phyloP scores from a whole-genome alignment of 1,140 invertebrate species.

The Drosophila littoralis region DNA sequence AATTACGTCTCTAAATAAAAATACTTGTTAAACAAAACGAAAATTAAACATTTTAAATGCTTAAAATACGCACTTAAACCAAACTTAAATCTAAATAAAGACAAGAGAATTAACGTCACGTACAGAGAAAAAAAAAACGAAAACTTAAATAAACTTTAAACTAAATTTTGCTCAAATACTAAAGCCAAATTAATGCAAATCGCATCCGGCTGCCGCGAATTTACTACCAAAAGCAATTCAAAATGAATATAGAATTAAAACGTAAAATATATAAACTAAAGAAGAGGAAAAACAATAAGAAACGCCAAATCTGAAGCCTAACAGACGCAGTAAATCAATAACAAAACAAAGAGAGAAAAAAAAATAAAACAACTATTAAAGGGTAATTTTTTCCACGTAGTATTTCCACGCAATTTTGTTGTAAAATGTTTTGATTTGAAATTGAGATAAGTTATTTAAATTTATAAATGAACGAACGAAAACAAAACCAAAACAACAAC shows the following conservation, averaged over 20 bases:
- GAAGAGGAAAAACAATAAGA: conserved; percentile 13
- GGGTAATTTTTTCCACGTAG: conserved; percentile 58
- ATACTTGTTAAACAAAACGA: conserved; percentile 32
- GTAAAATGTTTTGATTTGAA: conserved; percentile 29
- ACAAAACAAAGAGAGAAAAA: conserved; percentile 21
- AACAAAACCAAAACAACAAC: neutral
- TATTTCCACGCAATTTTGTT: conserved; percentile 39
- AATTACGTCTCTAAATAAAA: conserved; percentile 32
- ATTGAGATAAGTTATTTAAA: conserved; percentile 48
- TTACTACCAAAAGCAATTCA: conserved; percentile 48
- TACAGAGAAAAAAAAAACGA: conserved; percentile 10
- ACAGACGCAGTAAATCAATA: conserved; percentile 15
- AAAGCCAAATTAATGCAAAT: conserved; percentile 41
- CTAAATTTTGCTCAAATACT: conserved; percentile 24
- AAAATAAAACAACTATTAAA: conserved; percentile 43
- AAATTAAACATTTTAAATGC: conserved; percentile 32
- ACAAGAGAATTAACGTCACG: conserved; percentile 14
- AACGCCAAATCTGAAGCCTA: conserved; percentile 16
- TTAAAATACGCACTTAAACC: conserved; percentile 35
- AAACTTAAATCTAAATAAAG: conserved; percentile 27
- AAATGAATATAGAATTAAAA: conserved; percentile 12
- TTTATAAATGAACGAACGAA: conserved; percentile 13
- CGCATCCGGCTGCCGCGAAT: conserved; percentile 40
- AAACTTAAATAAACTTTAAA: conserved; percentile 19
- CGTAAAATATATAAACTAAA: neutral